Evolutionary conservation across 64 coral and sea anemone species (phyloP).

Genomic region (Montipora capricornis): DNA sequence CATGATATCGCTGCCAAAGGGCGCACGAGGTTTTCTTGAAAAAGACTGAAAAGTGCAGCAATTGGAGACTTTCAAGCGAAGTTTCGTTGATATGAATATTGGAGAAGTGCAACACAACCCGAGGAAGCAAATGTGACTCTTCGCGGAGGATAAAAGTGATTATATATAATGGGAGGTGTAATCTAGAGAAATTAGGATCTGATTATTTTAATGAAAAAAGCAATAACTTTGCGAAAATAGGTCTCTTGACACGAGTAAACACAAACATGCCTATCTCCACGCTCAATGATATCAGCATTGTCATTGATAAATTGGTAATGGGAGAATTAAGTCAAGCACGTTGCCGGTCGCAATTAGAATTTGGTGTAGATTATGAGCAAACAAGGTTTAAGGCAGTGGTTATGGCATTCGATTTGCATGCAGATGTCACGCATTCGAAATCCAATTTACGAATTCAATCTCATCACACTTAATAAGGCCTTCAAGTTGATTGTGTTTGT

Average conservation of each 20-base stretch:
- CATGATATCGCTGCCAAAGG: background rate
- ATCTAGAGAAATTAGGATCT: background rate
- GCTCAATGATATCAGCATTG: background rate
- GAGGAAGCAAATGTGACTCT: background rate
- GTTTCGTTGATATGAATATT: background rate
- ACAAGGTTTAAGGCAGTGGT: no score
- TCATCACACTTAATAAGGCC: no score
- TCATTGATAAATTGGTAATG: background rate
- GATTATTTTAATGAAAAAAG: background rate
- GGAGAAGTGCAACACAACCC: background rate
- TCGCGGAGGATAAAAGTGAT: background rate
- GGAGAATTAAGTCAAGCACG: background rate
- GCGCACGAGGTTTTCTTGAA: no score
- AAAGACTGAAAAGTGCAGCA: background rate
- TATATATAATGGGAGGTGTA: background rate
- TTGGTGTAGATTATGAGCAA: no score
- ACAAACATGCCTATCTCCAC: background rate
- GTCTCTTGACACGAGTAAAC: constrained; percentile 28
- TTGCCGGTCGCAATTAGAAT: background rate
- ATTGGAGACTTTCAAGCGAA: background rate
- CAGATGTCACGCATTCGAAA: no score
- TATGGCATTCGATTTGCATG: no score
- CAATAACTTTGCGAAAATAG: constrained; percentile 20
- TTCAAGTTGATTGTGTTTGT: no score
- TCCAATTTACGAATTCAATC: no score